phyloP scores from a whole-genome alignment of 2,797 vertebrate genomes.

The Hoplostethus atlanticus region DNA sequence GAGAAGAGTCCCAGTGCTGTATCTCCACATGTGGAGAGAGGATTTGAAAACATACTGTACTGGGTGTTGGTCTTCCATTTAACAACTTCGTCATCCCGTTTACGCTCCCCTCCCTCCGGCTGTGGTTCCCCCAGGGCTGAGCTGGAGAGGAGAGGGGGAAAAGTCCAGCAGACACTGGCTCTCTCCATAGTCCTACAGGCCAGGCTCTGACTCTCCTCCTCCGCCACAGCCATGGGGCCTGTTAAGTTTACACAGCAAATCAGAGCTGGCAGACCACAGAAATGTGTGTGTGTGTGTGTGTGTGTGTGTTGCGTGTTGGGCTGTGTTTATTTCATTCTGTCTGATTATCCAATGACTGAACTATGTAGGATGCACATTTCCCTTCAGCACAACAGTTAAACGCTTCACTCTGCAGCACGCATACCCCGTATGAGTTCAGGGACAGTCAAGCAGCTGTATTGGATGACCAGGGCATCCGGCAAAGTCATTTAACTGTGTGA shows the following conservation, averaged over 20 bases:
- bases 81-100: slow-evolving; percentile 71
- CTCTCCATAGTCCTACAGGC: slow-evolving; percentile 40
- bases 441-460: background rate
- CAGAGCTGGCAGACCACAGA: slow-evolving; percentile 47
- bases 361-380: slow-evolving; percentile 26
- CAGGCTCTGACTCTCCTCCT: slow-evolving; percentile 50
- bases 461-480: background rate
- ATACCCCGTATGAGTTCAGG: background rate
- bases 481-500: background rate
- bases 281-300: slow-evolving; percentile 20
- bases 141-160: slow-evolving; percentile 75
- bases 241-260: slow-evolving; percentile 61
- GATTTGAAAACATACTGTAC: slow-evolving; percentile 67
- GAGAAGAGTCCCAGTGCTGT: slow-evolving; percentile 43
- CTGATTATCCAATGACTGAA: slow-evolving; percentile 29
- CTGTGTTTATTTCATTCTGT: slow-evolving; percentile 53
- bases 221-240: slow-evolving; percentile 44
- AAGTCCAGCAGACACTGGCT: slow-evolving; percentile 69
- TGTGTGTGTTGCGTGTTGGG: slow-evolving; percentile 3
- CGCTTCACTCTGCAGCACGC: background rate
- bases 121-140: slow-evolving; percentile 65
- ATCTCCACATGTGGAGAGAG: slow-evolving; percentile 37
- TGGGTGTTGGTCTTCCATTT: slow-evolving; percentile 77
- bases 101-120: slow-evolving; percentile 70
- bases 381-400: slow-evolving; percentile 23